These are phyloP conservation scores for Pseudopleuronectes americanus DNA, from an alignment of 2,797 vertebrate genomes.

Conservation along the genomic window DNA sequence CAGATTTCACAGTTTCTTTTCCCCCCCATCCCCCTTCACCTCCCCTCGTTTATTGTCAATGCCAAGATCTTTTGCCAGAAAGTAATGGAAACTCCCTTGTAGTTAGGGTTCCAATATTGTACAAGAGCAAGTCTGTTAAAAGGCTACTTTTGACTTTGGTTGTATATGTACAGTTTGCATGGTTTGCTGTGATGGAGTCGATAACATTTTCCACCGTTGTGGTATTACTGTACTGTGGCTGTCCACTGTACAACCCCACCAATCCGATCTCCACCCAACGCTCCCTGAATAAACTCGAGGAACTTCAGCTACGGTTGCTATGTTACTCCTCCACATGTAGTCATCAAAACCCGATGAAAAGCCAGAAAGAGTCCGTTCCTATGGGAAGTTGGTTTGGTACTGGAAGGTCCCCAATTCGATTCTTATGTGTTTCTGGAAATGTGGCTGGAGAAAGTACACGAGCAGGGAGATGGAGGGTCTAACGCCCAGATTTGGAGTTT, in stretches of 20 bases:
- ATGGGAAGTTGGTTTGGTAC: slow-evolving; percentile 1
- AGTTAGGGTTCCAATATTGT: slow-evolving; percentile 49
- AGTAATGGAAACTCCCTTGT: slow-evolving; percentile 80
- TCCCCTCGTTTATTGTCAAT: slow-evolving; percentile 70
- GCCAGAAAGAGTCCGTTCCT: background rate
- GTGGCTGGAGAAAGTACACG: slow-evolving; percentile 21
- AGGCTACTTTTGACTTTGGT: slow-evolving; percentile 41
- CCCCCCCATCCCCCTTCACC: slow-evolving; percentile 22
- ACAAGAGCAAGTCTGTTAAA: slow-evolving; percentile 56
- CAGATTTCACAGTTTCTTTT: slow-evolving; percentile 71
- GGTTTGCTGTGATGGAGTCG: slow-evolving; percentile 19
- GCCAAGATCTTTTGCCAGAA: slow-evolving; percentile 77
- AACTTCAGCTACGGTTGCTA: slow-evolving; percentile 23
- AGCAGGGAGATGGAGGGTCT: slow-evolving; percentile 17
- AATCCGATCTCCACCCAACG: background rate
- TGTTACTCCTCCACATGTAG: slow-evolving; percentile 27
- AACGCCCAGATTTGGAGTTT: slow-evolving; percentile 28
- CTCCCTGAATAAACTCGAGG: background rate
- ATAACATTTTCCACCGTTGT: background rate
- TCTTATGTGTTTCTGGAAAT: slow-evolving; percentile 32
- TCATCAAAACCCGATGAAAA: slow-evolving; percentile 22
- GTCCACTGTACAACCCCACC: slow-evolving; percentile 1
- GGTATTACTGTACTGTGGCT: background rate
- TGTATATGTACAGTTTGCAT: slow-evolving; percentile 23
- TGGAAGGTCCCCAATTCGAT: slow-evolving; percentile 13